Conservation (phyloP, 2,797 vertebrate species). For the Mallotus villosus region DNA sequence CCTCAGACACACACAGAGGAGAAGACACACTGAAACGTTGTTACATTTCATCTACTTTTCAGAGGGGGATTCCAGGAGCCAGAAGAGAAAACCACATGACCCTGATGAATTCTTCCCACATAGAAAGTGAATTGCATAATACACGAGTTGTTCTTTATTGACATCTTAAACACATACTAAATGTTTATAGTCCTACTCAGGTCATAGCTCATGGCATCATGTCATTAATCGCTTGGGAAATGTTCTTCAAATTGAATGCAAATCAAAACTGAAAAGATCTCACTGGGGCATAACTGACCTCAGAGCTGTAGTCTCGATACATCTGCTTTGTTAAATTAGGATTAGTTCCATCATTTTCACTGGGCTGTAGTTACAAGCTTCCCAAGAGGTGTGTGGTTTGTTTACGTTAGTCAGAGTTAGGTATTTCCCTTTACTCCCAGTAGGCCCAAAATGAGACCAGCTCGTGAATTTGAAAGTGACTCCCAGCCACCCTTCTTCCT, state of each 20-base stretch:
- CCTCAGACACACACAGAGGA: constrained; percentile 6
- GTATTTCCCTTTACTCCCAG: constrained; percentile 62
- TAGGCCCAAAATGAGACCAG: constrained; percentile 62
- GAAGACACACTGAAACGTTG: constrained; percentile 7
- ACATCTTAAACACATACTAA: too few species aligned
- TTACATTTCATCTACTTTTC: not conserved
- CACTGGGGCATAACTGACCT: constrained; percentile 12
- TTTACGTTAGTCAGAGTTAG: constrained; percentile 66
- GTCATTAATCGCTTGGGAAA: not conserved
- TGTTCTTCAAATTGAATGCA: too few species aligned
- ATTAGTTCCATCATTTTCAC: constrained; percentile 40
- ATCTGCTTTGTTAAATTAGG: not conserved
- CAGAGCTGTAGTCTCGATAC: constrained; percentile 19
- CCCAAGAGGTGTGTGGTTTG: constrained; percentile 42
- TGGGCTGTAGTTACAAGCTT: constrained; percentile 28
- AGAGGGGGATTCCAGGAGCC: too few species aligned
- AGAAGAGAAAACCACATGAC: too few species aligned
- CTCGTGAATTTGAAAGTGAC: constrained; percentile 62
- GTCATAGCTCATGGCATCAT: too few species aligned
- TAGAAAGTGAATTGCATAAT: too few species aligned
- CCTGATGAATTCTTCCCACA: too few species aligned
- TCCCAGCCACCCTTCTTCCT: constrained; percentile 40
- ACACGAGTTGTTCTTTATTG: too few species aligned
- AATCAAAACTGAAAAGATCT: not conserved
- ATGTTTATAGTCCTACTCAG: too few species aligned